These are phyloP conservation scores for Tylochromis polylepis DNA, from an alignment of 2,113 vertebrate genomes.

Conservation along the genomic window DNA sequence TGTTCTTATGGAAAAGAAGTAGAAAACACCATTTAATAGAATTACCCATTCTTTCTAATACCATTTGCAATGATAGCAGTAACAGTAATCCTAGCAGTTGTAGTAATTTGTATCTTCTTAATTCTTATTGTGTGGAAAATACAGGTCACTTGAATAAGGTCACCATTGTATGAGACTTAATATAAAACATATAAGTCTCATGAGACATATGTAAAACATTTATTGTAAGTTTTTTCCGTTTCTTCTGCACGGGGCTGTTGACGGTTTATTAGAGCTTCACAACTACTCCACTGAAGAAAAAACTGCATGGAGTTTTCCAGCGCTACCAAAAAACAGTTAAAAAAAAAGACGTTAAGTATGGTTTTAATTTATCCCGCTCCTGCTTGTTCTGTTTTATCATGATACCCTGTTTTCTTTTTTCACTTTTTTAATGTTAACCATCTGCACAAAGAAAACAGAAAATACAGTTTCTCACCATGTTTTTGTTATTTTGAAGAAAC, in stretches of 20 bases:
- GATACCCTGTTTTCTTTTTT: not conserved
- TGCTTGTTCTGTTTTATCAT: not conserved
- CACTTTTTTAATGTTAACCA: not conserved
- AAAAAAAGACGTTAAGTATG: no score
- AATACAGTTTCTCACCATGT: not conserved
- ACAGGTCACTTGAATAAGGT: not conserved
- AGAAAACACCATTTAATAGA: fast-evolving
- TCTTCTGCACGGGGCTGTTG: not conserved
- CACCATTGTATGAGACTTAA: not conserved
- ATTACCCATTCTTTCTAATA: not conserved
- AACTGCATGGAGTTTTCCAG: not conserved
- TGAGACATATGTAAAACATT: not conserved
- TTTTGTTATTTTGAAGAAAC: not conserved
- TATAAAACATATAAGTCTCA: not conserved
- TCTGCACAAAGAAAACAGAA: not conserved
- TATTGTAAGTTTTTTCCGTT: not conserved
- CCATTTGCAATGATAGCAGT: not conserved
- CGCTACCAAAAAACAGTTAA: not conserved
- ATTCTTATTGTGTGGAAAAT: not conserved
- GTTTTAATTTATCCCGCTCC: not conserved
- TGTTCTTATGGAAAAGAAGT: not conserved
- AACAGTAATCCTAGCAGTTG: not conserved
- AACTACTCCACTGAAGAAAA: not conserved
- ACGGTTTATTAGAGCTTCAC: not conserved
- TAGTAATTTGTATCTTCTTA: not conserved